phyloP scores from a whole-genome alignment of 2,113 vertebrate species.

The Regulus satrapa region DNA sequence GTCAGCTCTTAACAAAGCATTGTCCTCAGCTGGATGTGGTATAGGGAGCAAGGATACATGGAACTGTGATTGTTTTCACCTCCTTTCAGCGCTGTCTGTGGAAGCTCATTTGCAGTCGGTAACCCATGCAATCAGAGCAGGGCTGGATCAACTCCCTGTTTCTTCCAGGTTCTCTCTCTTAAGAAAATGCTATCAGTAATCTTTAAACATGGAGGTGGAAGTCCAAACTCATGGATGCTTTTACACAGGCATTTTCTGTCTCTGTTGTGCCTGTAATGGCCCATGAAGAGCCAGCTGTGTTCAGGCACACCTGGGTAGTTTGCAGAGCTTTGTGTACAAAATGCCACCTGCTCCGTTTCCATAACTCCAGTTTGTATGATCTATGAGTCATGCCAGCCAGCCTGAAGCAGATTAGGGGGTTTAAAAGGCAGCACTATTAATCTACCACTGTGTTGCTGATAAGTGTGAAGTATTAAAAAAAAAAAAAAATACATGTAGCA shows the following conservation, averaged over 20 bases:
- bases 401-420: background rate
- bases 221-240: background rate
- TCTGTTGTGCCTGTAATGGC: background rate
- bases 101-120: background rate
- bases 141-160: background rate
- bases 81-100: background rate
- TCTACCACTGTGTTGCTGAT: background rate
- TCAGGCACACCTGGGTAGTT: background rate
- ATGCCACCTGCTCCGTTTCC: background rate
- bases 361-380: background rate
- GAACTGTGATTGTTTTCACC: background rate
- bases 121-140: background rate
- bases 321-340: background rate
- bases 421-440: slow-evolving; percentile 14
- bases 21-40: background rate
- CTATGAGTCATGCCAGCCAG: slow-evolving; percentile 18
- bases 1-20: background rate
- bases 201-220: background rate
- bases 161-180: background rate
- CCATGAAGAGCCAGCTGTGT: background rate
- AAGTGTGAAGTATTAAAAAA: background rate
- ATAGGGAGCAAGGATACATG: background rate
- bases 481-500: background rate
- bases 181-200: background rate
- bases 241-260: background rate